These are phyloP conservation scores for Leptarthrus brevirostris DNA, from an alignment of 2,888 invertebrate species.

Conservation along the genomic window DNA sequence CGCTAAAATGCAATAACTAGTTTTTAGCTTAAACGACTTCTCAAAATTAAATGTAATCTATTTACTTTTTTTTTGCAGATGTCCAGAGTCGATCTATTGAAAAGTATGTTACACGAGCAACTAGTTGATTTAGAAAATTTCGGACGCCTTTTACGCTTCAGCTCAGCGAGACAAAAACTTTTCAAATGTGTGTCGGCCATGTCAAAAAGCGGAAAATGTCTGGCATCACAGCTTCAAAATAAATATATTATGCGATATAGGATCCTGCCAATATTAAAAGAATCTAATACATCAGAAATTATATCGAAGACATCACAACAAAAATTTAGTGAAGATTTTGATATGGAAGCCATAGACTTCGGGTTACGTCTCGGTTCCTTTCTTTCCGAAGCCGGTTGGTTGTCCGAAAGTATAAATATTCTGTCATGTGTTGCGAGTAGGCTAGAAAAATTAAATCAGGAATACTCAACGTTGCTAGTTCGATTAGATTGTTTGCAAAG, in stretches of 20 bases:
- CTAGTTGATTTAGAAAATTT: constrained; percentile 63
- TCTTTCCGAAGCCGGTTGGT: constrained; percentile 91
- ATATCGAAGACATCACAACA: constrained; percentile 53
- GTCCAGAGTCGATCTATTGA: constrained; percentile 60
- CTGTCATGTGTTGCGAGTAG: constrained; percentile 76
- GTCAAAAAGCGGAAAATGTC: constrained; percentile 60
- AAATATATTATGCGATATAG: constrained; percentile 59
- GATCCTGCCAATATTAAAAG: constrained; percentile 53
- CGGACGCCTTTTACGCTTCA: constrained; percentile 61
- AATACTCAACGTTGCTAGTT: constrained; percentile 72
- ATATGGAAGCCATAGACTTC: constrained; percentile 60
- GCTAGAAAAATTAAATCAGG: constrained; percentile 71
- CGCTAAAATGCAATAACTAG: too few species aligned
- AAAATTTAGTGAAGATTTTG: constrained; percentile 56
- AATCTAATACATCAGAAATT: constrained; percentile 42
- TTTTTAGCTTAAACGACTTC: too few species aligned
- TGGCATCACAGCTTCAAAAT: constrained; percentile 61
- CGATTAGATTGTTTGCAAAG: constrained; percentile 88
- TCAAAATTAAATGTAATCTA: too few species aligned
- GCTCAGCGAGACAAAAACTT: constrained; percentile 64
- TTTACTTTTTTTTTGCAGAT: constrained; percentile 61
- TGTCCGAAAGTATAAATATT: constrained; percentile 79
- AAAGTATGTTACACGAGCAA: constrained; percentile 63
- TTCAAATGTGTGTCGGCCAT: constrained; percentile 62
- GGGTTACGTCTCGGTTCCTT: constrained; percentile 75